A percentile compares a stretch with the other conserved stretches of the same genome.
Evolutionary conservation across 2,888 invertebrate genomes (phyloP).

Genomic region (Ormyrus labotus): DNA sequence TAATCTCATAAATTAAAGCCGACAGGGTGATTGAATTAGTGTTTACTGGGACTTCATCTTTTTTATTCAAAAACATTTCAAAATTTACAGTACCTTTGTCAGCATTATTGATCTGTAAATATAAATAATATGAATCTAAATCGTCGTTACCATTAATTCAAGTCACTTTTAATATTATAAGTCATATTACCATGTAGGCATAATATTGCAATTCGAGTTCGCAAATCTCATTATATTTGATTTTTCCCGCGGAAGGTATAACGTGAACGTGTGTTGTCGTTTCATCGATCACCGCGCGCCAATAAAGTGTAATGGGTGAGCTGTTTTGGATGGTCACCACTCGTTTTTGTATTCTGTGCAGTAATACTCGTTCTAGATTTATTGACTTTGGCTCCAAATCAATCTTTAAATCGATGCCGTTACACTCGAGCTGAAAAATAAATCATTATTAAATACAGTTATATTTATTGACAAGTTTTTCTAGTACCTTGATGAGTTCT

Average conservation of each 20-base stretch:
- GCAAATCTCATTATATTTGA: slow-evolving; percentile 57
- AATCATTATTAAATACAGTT: slow-evolving; percentile 12
- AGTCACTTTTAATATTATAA: too few relatives aligned
- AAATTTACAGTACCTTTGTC: slow-evolving; percentile 55
- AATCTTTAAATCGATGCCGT: slow-evolving; percentile 78
- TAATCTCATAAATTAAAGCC: slow-evolving; percentile 81
- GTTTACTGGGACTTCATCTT: slow-evolving; percentile 76
- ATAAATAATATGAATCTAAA: background rate
- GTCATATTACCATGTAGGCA: slow-evolving; percentile 58
- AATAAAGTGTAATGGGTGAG: slow-evolving; percentile 78
- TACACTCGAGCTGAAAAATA: slow-evolving; percentile 74
- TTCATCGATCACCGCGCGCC: slow-evolving; percentile 77
- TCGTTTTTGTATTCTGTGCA: slow-evolving; percentile 77
- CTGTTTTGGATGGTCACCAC: slow-evolving; percentile 78
- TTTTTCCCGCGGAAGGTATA: slow-evolving; percentile 57
- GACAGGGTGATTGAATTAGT: slow-evolving; percentile 75
- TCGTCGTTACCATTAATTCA: too few relatives aligned
- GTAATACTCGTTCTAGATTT: slow-evolving; percentile 78
- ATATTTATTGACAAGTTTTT: slow-evolving; percentile 1
- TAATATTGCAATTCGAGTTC: slow-evolving; percentile 63
- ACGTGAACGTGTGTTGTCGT: slow-evolving; percentile 68
- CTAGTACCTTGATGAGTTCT: slow-evolving; percentile 73
- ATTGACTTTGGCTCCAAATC: slow-evolving; percentile 72
- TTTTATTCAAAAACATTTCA: slow-evolving; percentile 74
- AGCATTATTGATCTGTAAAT: background rate